Conservation (phyloP, 2,113 vertebrate species). For the Callopanchax toddi region DNA sequence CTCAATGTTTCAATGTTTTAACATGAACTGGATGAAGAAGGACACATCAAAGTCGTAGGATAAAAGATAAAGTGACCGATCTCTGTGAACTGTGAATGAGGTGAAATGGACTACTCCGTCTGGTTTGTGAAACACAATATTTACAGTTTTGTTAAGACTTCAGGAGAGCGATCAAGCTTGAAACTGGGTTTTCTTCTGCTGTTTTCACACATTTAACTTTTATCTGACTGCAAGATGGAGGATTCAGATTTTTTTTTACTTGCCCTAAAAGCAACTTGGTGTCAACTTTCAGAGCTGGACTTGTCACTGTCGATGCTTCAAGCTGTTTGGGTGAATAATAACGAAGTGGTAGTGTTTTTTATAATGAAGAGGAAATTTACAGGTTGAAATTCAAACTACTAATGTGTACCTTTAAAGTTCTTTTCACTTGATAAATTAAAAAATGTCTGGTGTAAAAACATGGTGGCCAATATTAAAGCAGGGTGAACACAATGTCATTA, state of each 20-base stretch:
- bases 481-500: constrained; percentile 47
- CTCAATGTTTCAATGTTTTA: constrained; percentile 74
- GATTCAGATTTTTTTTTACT: constrained; percentile 19
- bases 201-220: constrained; percentile 43
- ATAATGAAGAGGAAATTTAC: constrained; percentile 33
- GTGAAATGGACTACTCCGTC: constrained; percentile 39
- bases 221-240: constrained; percentile 17
- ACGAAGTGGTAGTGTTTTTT: constrained; percentile 3
- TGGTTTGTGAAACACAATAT: constrained; percentile 55
- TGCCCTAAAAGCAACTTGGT: constrained; percentile 27
- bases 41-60: constrained; percentile 4
- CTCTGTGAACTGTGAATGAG: constrained; percentile 33
- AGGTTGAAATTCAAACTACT: constrained; percentile 44
- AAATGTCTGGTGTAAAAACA: constrained; percentile 65
- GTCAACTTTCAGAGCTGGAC: constrained; percentile 12
- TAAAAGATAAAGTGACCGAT: constrained; percentile 26
- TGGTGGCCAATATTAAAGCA: constrained; percentile 51
- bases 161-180: constrained; percentile 36
- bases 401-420: constrained; percentile 59
- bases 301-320: not conserved
- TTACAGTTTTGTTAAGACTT: constrained; percentile 58
- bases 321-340: constrained; percentile 5
- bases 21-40: constrained; percentile 25
- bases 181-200: constrained; percentile 51
- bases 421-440: constrained; percentile 55